These are phyloP conservation scores for Drosophila nikananu DNA, from an alignment of 1,140 invertebrate species.

Conservation along the genomic window DNA sequence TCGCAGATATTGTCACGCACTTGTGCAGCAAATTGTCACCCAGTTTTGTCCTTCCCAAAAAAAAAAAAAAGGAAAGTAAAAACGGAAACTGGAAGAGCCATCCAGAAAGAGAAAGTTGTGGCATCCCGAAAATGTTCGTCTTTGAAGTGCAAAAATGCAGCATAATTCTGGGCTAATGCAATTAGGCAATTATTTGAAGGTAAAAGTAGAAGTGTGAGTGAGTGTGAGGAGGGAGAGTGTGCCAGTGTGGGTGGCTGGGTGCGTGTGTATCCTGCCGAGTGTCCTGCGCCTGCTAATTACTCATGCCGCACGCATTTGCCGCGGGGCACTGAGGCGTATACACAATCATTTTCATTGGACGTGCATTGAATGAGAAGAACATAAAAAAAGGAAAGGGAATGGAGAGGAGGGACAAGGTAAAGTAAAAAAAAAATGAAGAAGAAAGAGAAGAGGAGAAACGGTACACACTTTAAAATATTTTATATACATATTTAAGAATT, in stretches of 20 bases:
- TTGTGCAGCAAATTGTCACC: constrained; percentile 81
- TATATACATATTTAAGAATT: too few species aligned
- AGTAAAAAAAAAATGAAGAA: constrained; percentile 17
- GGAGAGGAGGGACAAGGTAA: constrained; percentile 6
- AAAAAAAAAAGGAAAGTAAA: constrained; percentile 22
- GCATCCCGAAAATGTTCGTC: constrained; percentile 32
- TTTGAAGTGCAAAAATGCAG: constrained; percentile 82
- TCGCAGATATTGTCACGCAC: constrained; percentile 58
- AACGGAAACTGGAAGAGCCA: background rate
- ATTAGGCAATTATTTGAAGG: constrained; percentile 75
- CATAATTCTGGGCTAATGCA: constrained; percentile 77
- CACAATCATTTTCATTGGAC: constrained; percentile 79
- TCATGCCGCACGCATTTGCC: constrained; percentile 79
- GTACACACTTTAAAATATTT: background rate
- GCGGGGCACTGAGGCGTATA: constrained; percentile 78
- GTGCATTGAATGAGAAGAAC: constrained; percentile 68
- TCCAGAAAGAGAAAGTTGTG: constrained; percentile 57
- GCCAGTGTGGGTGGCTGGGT: background rate
- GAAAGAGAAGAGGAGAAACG: background rate
- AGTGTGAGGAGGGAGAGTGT: background rate
- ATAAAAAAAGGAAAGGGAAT: background rate
- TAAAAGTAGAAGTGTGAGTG: background rate
- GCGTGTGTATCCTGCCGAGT: constrained; percentile 46
- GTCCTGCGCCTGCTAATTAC: constrained; percentile 72
- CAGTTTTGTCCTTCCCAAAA: constrained; percentile 57